Base-by-base conservation (phyloP, 35 echinoderm and acorn worm species). In the Chiridota heheva region DNA sequence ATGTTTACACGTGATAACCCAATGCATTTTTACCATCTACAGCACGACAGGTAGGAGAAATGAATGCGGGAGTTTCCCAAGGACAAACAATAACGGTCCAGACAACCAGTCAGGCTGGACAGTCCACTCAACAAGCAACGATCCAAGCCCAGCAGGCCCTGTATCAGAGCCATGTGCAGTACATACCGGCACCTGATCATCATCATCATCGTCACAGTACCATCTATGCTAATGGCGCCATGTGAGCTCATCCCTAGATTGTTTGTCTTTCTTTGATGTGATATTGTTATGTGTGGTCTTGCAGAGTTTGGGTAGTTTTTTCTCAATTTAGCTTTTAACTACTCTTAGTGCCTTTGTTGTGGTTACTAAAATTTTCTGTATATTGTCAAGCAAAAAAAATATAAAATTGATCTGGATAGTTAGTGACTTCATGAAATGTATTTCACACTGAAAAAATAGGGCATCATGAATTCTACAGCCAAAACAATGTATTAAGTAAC, bases 141-240 rank as follows among this genome's bases (percentile, higher is more conserved):
- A 47, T 74, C 16, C 78, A 66, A 17, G 41, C 58, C 13, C 92
- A 96, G 74, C 87, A 84, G 40, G 29, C 87, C 26, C 40, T 96
- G 2, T 96, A 91, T 82, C 87, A 86, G 73, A 90, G 88, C 41
- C 93, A 90, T 73, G 84, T 96, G 87, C 93, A 96, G 87, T 96
- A 90, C 84, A 88, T 96, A 87, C 66, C 80, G 34, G 93, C 84
- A 46, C 61, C 76, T n/a, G 93, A 87, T 75, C 88, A 91, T 36
- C 78, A 76, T 36, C 83, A 86, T n/a, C 67, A 74, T 74, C 70
- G 70, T 76, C 58, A 86, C 70, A 95, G 74, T 92, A 69, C 93
- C 88, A 96, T 96, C 87, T 96, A 87, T 87, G 93, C 93, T 90
- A 96, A 96, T 73, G 93, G 93, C 88, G 88, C 93, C 84, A 96